Evolutionary conservation across 2,888 invertebrate species (phyloP), one percentile per base, ranked within the genome.

Genomic region (Melinaea marsaeus): DNA sequence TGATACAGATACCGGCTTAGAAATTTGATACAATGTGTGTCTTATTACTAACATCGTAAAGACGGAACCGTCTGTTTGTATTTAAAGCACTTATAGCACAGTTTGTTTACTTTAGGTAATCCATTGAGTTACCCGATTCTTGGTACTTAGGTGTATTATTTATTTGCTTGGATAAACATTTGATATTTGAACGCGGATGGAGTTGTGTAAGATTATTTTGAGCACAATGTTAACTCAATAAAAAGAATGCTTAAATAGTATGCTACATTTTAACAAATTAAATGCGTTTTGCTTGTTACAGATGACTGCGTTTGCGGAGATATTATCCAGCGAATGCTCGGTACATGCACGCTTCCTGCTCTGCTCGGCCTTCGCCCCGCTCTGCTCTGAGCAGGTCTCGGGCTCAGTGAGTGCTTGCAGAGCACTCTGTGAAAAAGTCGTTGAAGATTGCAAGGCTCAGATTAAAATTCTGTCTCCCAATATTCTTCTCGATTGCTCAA

Each of bases 331-430:
- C 76, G 94, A 95, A 60, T 97, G 97, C 80, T 96, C 96, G 4
- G 91, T 93, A 63, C 95, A 96, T 77, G 93, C 96, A 54, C 93
- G 95, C 72, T 95, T 98, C 84, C 95, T 98, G 79, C 93, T 98
- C 67, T 98, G 98, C 89, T 96, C 97, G 13, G 95, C 97, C 60
- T 96, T 96, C 84, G 95, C 96, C 9, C 98, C 98, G 47, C 95
- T 98, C 83, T 98, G 98, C 86, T 96, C 97, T 42, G 95, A 95
- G 77, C 95, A 96, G 83, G 95, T 96, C 69, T 94, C 95, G 35
- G 95, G 95, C 74, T 95, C 96, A 51, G 96, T 98, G 67, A 95
- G 95, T 65, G 95, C 96, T 9, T 98, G 98, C 86, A 92, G 95
- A 67, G 94, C 95, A 34, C 94, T 98, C 71, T 98, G 98, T 85